Conservation (phyloP, 1,140 invertebrate species). For the Neocloeon triangulifer region DNA sequence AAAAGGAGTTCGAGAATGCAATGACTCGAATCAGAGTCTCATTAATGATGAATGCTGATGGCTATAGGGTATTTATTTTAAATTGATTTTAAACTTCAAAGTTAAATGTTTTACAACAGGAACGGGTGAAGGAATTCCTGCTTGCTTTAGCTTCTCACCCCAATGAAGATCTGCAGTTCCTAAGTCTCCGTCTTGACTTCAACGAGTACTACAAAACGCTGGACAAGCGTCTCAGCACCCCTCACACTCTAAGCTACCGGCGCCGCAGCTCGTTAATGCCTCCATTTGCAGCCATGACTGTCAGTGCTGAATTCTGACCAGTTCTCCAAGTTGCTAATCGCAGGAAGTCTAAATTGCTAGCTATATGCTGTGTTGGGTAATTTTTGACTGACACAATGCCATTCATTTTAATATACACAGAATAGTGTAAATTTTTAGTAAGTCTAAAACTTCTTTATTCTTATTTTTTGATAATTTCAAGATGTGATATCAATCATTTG, state of each 20-base stretch:
- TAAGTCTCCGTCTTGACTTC: conserved; percentile 77
- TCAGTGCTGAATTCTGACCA: too few relatives aligned
- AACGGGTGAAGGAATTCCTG: conserved; percentile 55
- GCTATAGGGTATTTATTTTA: conserved; percentile 25
- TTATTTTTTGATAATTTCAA: too few relatives aligned
- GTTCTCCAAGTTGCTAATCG: too few relatives aligned
- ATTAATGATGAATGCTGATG: conserved; percentile 35
- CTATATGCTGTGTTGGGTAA: too few relatives aligned
- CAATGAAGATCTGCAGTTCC: conserved; percentile 59
- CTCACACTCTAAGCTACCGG: conserved; percentile 47
- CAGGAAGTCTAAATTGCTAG: too few relatives aligned
- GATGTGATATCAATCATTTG: too few relatives aligned
- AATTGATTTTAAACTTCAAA: conserved; percentile 2
- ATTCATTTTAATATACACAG: too few relatives aligned
- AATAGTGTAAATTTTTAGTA: too few relatives aligned
- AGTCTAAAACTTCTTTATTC: too few relatives aligned
- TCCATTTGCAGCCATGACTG: too few relatives aligned
- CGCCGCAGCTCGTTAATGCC: too few relatives aligned
- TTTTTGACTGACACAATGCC: too few relatives aligned
- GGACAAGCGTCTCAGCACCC: conserved; percentile 46
- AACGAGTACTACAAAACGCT: conserved; percentile 72
- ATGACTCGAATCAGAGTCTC: conserved; percentile 31
- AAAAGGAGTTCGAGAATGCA: conserved; percentile 34
- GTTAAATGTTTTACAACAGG: conserved; percentile 21
- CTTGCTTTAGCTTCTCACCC: conserved; percentile 48